These are phyloP conservation scores for Gadus chalcogrammus DNA, from an alignment of 2,113 vertebrate species.

Conservation along the genomic window DNA sequence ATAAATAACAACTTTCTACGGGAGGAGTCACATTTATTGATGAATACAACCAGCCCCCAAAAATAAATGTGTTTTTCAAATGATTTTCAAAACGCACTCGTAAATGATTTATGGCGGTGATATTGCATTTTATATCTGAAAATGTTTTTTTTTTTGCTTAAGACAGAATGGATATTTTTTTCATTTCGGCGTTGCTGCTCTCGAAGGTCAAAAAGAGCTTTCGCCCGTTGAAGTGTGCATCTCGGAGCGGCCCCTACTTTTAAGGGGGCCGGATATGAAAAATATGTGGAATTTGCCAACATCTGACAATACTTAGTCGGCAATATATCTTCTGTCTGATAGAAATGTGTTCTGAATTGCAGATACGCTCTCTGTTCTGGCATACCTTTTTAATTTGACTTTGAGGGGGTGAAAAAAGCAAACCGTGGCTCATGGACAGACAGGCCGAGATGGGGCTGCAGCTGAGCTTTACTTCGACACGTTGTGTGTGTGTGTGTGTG, in stretches of 20 bases:
- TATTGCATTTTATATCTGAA: slow-evolving; percentile 66
- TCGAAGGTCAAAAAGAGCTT: slow-evolving; percentile 62
- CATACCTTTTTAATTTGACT: slow-evolving; percentile 69
- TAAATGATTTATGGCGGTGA: slow-evolving; percentile 70
- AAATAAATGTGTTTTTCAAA: slow-evolving; percentile 68
- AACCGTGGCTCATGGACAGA: slow-evolving; percentile 43
- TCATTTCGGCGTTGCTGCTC: slow-evolving; percentile 58
- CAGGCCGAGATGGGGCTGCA: slow-evolving; percentile 40
- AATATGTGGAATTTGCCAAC: slow-evolving; percentile 75
- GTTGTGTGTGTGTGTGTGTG: too few species aligned
- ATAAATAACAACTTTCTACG: slow-evolving; percentile 64
- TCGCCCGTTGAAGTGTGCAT: slow-evolving; percentile 58
- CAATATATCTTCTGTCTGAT: slow-evolving; percentile 74
- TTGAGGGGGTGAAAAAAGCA: slow-evolving; percentile 52
- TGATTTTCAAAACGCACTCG: slow-evolving; percentile 65
- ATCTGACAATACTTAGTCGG: slow-evolving; percentile 74
- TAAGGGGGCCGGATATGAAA: slow-evolving; percentile 71
- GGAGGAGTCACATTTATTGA: slow-evolving; percentile 61
- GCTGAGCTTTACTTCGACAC: slow-evolving; percentile 40
- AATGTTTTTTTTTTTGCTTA: slow-evolving; percentile 39
- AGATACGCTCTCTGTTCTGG: slow-evolving; percentile 61
- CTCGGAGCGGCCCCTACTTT: slow-evolving; percentile 61
- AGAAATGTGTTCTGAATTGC: slow-evolving; percentile 74
- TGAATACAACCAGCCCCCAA: slow-evolving; percentile 38
- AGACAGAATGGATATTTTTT: slow-evolving; percentile 63